Percentiles rank a stretch among this genome's conserved stretches.
Evolutionary conservation across 1,140 invertebrate species (phyloP).

Genomic region (Lamellibrachia luymesi): DNA sequence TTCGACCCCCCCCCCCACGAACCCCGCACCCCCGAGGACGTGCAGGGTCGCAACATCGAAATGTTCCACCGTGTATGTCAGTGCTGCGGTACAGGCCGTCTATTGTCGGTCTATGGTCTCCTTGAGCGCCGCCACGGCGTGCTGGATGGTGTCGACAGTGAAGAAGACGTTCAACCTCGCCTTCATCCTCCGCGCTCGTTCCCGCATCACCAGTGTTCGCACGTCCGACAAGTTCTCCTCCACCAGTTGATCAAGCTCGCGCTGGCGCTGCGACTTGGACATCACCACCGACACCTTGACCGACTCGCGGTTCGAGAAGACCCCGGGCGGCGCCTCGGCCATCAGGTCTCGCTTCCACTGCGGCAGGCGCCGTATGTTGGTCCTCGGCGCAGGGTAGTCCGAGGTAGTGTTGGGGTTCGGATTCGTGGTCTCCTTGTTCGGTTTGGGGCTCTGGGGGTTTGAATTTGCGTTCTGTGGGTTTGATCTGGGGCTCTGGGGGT

Average conservation of each 20-base stretch:
- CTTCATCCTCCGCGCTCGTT: background rate
- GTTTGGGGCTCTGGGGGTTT: background rate
- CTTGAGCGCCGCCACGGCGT: background rate
- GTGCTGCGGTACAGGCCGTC: background rate
- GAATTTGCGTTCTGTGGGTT: background rate
- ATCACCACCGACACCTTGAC: constrained; percentile 17
- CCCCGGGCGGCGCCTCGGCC: constrained; percentile 13
- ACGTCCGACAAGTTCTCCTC: constrained; percentile 11
- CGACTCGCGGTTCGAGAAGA: background rate
- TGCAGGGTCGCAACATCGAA: too few relatives aligned
- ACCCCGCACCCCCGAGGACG: too few relatives aligned
- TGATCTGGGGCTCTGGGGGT: background rate
- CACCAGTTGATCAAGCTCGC: constrained; percentile 14
- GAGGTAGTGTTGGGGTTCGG: background rate
- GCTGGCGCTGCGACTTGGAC: constrained; percentile 12
- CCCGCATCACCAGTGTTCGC: background rate
- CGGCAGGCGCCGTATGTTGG: background rate
- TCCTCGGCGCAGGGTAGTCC: background rate
- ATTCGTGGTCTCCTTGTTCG: too few relatives aligned
- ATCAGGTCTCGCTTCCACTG: constrained; percentile 22
- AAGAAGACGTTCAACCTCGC: background rate
- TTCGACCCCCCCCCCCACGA: too few relatives aligned
- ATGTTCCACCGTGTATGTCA: background rate
- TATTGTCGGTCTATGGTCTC: background rate
- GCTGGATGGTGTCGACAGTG: background rate